Percentiles rank a stretch among this genome's conserved stretches.
Conservation (phyloP, 2,797 vertebrate species). For the Phoxinus dragarum region DNA sequence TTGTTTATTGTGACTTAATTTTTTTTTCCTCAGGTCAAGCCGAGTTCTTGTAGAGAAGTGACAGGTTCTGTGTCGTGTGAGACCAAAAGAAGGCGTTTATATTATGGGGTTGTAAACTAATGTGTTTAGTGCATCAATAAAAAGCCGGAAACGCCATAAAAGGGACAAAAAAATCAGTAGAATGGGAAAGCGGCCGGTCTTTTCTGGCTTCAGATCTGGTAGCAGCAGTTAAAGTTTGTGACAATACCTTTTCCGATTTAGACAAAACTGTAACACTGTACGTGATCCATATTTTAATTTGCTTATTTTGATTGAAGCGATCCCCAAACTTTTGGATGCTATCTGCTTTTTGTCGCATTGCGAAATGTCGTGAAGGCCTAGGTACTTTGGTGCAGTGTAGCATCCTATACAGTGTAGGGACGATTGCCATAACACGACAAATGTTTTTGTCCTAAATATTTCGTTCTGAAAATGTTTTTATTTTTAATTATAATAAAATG, state of each 20-base stretch:
- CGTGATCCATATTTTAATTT: not conserved
- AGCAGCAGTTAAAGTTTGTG: slow-evolving; percentile 9
- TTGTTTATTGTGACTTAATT: slow-evolving; percentile 4
- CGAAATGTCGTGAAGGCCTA: slow-evolving; percentile 61
- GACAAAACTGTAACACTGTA: slow-evolving; percentile 66
- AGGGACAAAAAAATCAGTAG: slow-evolving; percentile 62
- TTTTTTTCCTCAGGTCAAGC: slow-evolving; percentile 35
- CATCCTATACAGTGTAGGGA: not conserved
- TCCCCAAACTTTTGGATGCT: not conserved
- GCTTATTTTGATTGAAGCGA: slow-evolving; percentile 29
- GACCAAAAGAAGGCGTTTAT: slow-evolving; percentile 49
- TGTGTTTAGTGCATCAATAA: slow-evolving; percentile 75
- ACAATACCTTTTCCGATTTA: slow-evolving; percentile 46
- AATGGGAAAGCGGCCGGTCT: slow-evolving; percentile 46
- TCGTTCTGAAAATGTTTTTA: slow-evolving; percentile 5
- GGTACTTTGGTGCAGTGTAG: not conserved
- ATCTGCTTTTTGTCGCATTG: slow-evolving; percentile 71
- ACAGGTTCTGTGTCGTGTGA: slow-evolving; percentile 43
- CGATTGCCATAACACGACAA: not conserved
- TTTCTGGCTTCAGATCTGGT: slow-evolving; percentile 36
- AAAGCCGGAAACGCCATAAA: slow-evolving; percentile 77
- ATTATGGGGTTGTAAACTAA: slow-evolving; percentile 62
- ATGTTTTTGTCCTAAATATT: slow-evolving; percentile 1
- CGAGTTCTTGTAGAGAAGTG: slow-evolving; percentile 41
- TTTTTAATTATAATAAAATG: not conserved